Base-by-base conservation (phyloP, 53 echinoderm and acorn worm species). In the Holothuria scabra region DNA sequence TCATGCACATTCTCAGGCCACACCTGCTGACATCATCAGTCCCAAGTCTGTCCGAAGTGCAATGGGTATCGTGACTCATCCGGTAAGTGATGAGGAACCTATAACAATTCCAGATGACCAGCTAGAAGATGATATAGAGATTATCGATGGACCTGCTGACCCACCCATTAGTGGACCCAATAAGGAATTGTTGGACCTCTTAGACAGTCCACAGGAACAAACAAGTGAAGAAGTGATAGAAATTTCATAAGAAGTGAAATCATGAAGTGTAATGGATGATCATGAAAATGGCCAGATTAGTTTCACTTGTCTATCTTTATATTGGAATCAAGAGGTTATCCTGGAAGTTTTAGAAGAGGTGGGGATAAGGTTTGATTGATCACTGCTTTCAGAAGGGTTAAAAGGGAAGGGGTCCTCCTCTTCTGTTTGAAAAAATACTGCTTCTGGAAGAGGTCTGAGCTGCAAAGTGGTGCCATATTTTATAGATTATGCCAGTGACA, bases 61-160 rank as follows among this genome's bases (percentile, higher is more conserved):
- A 21, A 89, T 95, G 95, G 95, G 95, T 28, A 84, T 95, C 80
- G 69, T 75, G 21, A 48, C 61, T 38, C 74, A 88, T 38, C 88
- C 88, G 2, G n/a, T 59, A 5, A 72, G 62, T 24, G 55, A 57
- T 31, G 78, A 78, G 22, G 78, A 78, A 56, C 57, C 78, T 38
- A 44, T 72, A 22, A 44, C 44, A 28, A 52, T 52, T 52, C 52
- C 52, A 52, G 52, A 52, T 52, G 18, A 52, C 52, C 52, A 52
- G 52, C 18, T 52, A 52, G 16, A 52, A 18, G 78, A 78, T 25
- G 56, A 55, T 12, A 58, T 56, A 12, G 78, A 78, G 78, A 78
- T 58, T 7, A 26, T 78, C 19, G 78, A 58, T 28, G 74, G 24
- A 26, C 52, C 52, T 52, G 59, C 32, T 23, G 57, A 56, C 58